These are phyloP conservation scores for Drosophila arizonae DNA, from an alignment of 1,140 invertebrate species.

Conservation along the genomic window DNA sequence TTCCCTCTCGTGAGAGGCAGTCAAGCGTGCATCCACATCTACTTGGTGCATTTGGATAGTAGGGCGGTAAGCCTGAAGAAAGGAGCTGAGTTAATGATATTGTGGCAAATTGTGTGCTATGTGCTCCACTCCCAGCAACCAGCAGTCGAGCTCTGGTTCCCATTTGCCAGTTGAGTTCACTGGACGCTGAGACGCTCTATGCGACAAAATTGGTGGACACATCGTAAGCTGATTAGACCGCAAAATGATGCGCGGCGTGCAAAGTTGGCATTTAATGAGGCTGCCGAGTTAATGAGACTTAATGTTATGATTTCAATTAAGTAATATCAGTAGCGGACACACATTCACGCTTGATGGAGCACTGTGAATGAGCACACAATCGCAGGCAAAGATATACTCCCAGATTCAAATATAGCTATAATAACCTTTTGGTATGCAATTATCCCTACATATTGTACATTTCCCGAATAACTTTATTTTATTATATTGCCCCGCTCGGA, in stretches of 20 bases:
- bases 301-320: constrained; percentile 68
- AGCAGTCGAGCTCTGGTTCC: not conserved
- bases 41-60: not conserved
- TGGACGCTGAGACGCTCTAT: constrained; percentile 14
- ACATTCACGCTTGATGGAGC: constrained; percentile 25
- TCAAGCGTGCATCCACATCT: constrained; percentile 40
- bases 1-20: constrained; percentile 6
- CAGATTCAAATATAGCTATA: not conserved
- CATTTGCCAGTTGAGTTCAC: not conserved
- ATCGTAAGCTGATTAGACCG: constrained; percentile 66
- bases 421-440: not conserved
- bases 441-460: not conserved
- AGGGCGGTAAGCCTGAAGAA: not conserved
- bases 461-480: not conserved
- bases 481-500: not conserved
- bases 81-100: constrained; percentile 35
- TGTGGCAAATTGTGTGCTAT: constrained; percentile 50
- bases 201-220: constrained; percentile 36
- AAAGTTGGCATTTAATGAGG: constrained; percentile 34
- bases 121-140: not conserved
- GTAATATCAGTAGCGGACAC: constrained; percentile 41
- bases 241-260: constrained; percentile 18
- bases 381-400: not conserved
- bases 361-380: not conserved
- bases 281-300: constrained; percentile 41